Base-by-base conservation (phyloP, 2,888 invertebrate species). In the Cataglyphis albicans region DNA sequence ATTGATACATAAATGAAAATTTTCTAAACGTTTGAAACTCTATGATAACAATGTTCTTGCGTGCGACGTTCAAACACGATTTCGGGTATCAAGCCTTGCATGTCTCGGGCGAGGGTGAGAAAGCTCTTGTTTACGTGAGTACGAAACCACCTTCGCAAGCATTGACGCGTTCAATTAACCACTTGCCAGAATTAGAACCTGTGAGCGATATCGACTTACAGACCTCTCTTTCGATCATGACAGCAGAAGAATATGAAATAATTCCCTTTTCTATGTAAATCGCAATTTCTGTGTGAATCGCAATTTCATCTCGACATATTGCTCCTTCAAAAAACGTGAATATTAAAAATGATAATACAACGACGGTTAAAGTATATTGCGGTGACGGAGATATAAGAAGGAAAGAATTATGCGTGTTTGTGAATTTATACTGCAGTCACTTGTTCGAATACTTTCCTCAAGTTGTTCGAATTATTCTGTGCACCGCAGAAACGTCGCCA, bases 91-190 rank as follows among this genome's bases (percentile, higher is more conserved):
- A 65, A 74, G 81, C 52, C 32, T 83, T 75, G 78, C 76, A 74
- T 85, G 63, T 55, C 44, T 48, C 44, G 32, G 3, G 35, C 35
- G 75, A 86, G 76, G 84, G 82, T 41, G 86, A 84, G 84, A 84
- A 91, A 84, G 82, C 85, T 87, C 83, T 87, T 89, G 88, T 91
- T 90, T 88, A 86, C 83, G 84, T 74, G 84, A 82, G 72, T 73
- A 85, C 74, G 82, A 85, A 84, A 88, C 89, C 74, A 84, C 84
- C 74, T 89, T 88, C 59, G 85, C 86, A 52, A 90, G 91, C 85
- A 90, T 92, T 80, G 82, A 88, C 84, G 91, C 91, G 88, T 93
- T 92, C 86, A 92, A 93, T 89, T 93, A 93, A 87, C 89, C 87
- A 80, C 67, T 70, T 64, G 18, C 74, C 65, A 61, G 72, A 70